phyloP scores from a whole-genome alignment of 2,113 vertebrate species.

The Gambusia holbrooki region DNA sequence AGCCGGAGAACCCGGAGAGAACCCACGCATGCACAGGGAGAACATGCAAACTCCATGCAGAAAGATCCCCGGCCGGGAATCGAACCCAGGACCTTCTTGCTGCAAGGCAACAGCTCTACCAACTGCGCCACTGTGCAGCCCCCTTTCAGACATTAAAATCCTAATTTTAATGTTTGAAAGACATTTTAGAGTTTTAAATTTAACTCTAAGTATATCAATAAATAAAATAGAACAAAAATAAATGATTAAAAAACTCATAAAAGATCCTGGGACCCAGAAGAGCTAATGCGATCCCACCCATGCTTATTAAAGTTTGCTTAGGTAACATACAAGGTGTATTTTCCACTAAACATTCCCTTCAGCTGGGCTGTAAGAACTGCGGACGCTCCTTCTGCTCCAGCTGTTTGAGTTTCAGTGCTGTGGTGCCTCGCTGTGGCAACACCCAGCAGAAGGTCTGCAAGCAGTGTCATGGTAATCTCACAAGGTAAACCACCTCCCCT shows the following conservation, averaged over 20 bases:
- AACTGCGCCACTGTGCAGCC: too few relatives aligned
- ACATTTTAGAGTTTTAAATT: too few relatives aligned
- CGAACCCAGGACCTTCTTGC: too few relatives aligned
- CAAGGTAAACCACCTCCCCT: slow-evolving; percentile 79
- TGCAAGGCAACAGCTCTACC: too few relatives aligned
- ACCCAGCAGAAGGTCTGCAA: slow-evolving; percentile 93
- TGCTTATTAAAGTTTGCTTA: not conserved
- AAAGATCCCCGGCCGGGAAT: too few relatives aligned
- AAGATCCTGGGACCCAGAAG: not conserved
- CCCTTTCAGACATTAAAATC: too few relatives aligned
- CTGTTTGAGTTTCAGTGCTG: slow-evolving; percentile 86
- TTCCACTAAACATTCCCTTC: slow-evolving; percentile 24
- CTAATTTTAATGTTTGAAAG: too few relatives aligned
- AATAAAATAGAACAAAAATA: not conserved
- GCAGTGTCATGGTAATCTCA: slow-evolving; percentile 87
- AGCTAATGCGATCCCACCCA: not conserved
- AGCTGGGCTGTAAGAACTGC: slow-evolving; percentile 93
- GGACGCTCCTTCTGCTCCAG: slow-evolving; percentile 89
- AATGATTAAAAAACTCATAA: not conserved
- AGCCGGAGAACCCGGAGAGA: too few relatives aligned
- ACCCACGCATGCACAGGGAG: too few relatives aligned
- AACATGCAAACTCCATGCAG: too few relatives aligned
- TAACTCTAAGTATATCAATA: too few relatives aligned
- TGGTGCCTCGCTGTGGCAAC: slow-evolving; percentile 85
- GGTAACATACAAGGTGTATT: not conserved